Evolutionary conservation across 2,888 invertebrate species (phyloP).

Genomic region (Acanthoscelides obtectus): DNA sequence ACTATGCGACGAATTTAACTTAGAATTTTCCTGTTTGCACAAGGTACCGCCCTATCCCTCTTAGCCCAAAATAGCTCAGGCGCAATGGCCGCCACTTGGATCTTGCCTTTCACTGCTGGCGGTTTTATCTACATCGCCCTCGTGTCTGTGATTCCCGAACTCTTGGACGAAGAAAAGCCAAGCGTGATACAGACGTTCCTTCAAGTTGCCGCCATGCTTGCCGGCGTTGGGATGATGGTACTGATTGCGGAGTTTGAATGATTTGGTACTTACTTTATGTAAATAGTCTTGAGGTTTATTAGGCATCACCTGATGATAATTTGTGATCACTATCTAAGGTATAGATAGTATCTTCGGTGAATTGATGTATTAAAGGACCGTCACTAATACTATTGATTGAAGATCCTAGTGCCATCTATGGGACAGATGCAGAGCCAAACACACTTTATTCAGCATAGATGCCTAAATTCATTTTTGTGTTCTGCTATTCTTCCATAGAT

Average conservation of each 20-base stretch:
- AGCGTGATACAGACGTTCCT: slow-evolving; percentile 81
- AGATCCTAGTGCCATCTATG: too few relatives aligned
- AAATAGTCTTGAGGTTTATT: neutral
- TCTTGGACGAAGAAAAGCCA: slow-evolving; percentile 78
- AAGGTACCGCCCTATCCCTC: slow-evolving; percentile 87
- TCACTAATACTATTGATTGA: too few relatives aligned
- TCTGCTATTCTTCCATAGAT: too few relatives aligned
- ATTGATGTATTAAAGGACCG: too few relatives aligned
- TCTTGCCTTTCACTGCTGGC: slow-evolving; percentile 96
- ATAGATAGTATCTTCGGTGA: neutral
- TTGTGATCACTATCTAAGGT: neutral
- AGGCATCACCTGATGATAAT: neutral
- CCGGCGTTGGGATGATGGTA: slow-evolving; percentile 94
- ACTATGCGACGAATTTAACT: too few relatives aligned
- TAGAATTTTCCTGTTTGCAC: neutral
- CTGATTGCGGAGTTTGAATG: slow-evolving; percentile 79
- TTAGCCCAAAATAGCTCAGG: slow-evolving; percentile 71
- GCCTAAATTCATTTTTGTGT: too few relatives aligned
- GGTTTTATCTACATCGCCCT: slow-evolving; percentile 99
- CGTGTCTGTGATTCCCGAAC: slow-evolving; percentile 96
- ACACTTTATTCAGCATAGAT: too few relatives aligned
- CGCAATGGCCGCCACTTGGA: slow-evolving; percentile 73
- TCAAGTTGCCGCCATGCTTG: slow-evolving; percentile 82
- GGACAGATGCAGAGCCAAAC: too few relatives aligned
- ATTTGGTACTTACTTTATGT: slow-evolving; percentile 11